Evolutionary conservation across 2,888 invertebrate species (phyloP).

Genomic region (Junonia oenone): DNA sequence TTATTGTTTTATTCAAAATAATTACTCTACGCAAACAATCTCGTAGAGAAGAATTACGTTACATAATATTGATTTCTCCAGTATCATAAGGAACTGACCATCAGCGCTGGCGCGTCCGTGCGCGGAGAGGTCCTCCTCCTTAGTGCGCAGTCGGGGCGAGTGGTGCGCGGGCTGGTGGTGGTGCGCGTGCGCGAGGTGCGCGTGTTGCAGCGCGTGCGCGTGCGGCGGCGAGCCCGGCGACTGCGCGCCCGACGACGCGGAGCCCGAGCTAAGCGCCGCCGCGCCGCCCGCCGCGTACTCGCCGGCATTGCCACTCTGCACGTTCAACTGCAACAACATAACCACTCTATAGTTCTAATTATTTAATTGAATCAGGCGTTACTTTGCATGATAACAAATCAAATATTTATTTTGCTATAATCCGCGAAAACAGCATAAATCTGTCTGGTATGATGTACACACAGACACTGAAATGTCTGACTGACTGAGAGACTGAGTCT

Average conservation of each 20-base stretch:
- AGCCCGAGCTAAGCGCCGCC: slow-evolving; percentile 59
- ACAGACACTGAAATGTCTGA: too few relatives aligned
- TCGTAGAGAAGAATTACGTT: too few relatives aligned
- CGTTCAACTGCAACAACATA: slow-evolving; percentile 54
- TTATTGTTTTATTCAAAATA: too few relatives aligned
- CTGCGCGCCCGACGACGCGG: slow-evolving; percentile 67
- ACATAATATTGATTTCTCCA: too few relatives aligned
- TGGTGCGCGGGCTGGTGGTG: slow-evolving; percentile 48
- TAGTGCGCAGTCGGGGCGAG: slow-evolving; percentile 72
- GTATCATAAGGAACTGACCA: slow-evolving; percentile 46
- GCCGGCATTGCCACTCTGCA: slow-evolving; percentile 52
- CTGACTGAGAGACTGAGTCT: too few relatives aligned
- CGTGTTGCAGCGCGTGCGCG: slow-evolving; percentile 36
- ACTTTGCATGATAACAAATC: too few relatives aligned
- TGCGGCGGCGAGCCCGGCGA: slow-evolving; percentile 56
- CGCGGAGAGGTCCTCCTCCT: slow-evolving; percentile 82
- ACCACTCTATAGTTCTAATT: not conserved
- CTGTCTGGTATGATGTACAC: too few relatives aligned
- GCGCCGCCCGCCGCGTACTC: slow-evolving; percentile 40
- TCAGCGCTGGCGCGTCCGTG: slow-evolving; percentile 82
- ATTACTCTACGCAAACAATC: too few relatives aligned
- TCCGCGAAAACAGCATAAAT: too few relatives aligned
- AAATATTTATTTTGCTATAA: too few relatives aligned
- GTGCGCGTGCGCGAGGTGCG: slow-evolving; percentile 45
- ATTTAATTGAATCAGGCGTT: too few relatives aligned